These are phyloP conservation scores for Drosophila sordidula DNA, from an alignment of 2,888 invertebrate species.

Conservation along the genomic window DNA sequence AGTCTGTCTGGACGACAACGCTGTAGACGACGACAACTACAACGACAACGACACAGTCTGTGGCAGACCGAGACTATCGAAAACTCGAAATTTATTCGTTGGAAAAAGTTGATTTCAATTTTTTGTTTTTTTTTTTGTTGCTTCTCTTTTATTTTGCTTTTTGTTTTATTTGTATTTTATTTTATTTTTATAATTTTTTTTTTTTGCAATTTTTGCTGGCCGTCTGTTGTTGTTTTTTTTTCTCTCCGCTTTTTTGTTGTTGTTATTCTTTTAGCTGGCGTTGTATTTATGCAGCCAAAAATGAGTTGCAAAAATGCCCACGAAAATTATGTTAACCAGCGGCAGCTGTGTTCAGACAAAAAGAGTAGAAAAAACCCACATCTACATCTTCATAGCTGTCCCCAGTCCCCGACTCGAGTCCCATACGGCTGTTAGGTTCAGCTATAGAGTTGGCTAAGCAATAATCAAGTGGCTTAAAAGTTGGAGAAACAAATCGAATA, in stretches of 20 bases:
- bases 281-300: constrained; percentile 61
- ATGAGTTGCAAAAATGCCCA: constrained; percentile 74
- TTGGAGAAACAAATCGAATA: no score
- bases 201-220: constrained; percentile 30
- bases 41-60: constrained; percentile 70
- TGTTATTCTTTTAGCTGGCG: constrained; percentile 33
- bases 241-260: constrained; percentile 4
- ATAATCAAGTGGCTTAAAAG: no score
- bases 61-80: constrained; percentile 81
- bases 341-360: constrained; percentile 66
- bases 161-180: constrained; percentile 17
- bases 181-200: no score
- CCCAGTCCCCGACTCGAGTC: constrained; percentile 1
- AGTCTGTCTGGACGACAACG: constrained; percentile 61
- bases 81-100: constrained; percentile 81
- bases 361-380: constrained; percentile 52
- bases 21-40: constrained; percentile 41
- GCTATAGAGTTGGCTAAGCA: no score
- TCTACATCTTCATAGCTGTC: constrained; percentile 23
- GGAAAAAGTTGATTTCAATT: constrained; percentile 77
- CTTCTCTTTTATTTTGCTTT: constrained; percentile 34
- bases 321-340: constrained; percentile 80
- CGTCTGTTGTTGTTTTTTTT: constrained; percentile 38
- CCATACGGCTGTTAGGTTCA: neutral
- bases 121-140: constrained; percentile 15